Base-by-base conservation (phyloP, 2,888 invertebrate species). In the Drosophila ezoana region DNA sequence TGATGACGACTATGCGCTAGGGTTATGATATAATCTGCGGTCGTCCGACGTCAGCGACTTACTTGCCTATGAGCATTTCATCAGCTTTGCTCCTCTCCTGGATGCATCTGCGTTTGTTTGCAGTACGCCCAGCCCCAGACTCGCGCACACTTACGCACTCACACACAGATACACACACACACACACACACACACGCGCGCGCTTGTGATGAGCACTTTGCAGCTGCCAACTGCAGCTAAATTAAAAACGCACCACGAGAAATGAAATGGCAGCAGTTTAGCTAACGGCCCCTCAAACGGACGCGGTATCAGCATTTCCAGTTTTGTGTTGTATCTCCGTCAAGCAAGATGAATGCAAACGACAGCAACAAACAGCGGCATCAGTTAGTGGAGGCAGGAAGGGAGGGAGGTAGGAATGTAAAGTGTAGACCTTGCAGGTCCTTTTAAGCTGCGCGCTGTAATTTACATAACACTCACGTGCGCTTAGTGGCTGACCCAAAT, bases 1-100 rank as follows among this genome's bases (percentile, higher is more conserved):
- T 33, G 54, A 81, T 56, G 77, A 64, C 71, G 75, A 75, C 38
- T 61, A 47, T 53, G 57, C 18, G 70, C 35, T 85, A 79, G 72
- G 81, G 74, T 79, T 87, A 86, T 90, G 89, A 90, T 90, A 89
- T 90, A 90, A 89, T 90, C 89, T 90, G 75, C 64, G 74, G 72
- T 76, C 66, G 79, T 45, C 53, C 75, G 62, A 73, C 80, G 65
- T 73, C 72, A 64, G 65, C 71, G 56, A 58, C 72, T 76, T 75
- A 38, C 76, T 61, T 60, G 53, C 76, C 60, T 53, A 54, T 63
- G 62, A 75, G 76, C 61, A 70, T 77, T 73, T 77, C 84, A 68
- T 74, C 83, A 68, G 56, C 75, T 60, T 61, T 75, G 44, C 37
- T 52, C 41, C 43, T 14, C 47, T 56, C 40, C 49, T 61, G 11